Percentiles rank a stretch among this genome's conserved stretches.
Evolutionary conservation across 2,888 invertebrate species (phyloP).

Genomic region (Tryphoninae sp.): DNA sequence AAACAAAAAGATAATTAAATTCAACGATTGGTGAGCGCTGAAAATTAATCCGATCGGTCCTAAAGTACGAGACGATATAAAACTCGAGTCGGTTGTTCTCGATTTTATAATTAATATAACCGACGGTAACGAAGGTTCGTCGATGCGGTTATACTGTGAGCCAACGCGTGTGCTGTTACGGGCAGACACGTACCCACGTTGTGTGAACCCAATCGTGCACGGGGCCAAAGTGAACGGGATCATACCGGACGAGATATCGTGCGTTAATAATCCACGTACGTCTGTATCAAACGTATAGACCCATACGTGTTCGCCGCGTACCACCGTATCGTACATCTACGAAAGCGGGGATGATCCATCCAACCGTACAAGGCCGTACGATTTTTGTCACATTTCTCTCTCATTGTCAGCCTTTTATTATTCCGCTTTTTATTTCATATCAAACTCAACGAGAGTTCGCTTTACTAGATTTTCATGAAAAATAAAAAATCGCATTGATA

Average conservation of each 20-base stretch:
- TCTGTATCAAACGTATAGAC: not conserved
- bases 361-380: conserved; percentile 57
- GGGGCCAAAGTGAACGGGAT: conserved; percentile 49
- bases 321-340: not conserved
- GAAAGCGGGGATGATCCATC: conserved; percentile 35
- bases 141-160: not conserved
- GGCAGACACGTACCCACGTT: not conserved
- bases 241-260: conserved; percentile 67
- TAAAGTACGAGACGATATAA: not conserved
- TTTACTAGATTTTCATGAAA: too few relatives aligned
- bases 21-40: not conserved
- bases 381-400: conserved; percentile 42
- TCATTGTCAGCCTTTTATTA: conserved; percentile 6
- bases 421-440: not conserved
- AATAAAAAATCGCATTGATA: too few relatives aligned
- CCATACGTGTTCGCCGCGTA: not conserved
- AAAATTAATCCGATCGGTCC: not conserved
- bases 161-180: not conserved
- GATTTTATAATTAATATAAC: conserved; percentile 23
- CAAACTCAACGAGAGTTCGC: not conserved
- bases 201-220: conserved; percentile 32
- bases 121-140: conserved; percentile 7
- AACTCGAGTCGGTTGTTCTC: not conserved
- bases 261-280: conserved; percentile 66
- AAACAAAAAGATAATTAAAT: not conserved